Evolutionary conservation across 2,888 invertebrate genomes (phyloP), one percentile per base, ranked within the genome.

Genomic region (Cephus sareptanus): DNA sequence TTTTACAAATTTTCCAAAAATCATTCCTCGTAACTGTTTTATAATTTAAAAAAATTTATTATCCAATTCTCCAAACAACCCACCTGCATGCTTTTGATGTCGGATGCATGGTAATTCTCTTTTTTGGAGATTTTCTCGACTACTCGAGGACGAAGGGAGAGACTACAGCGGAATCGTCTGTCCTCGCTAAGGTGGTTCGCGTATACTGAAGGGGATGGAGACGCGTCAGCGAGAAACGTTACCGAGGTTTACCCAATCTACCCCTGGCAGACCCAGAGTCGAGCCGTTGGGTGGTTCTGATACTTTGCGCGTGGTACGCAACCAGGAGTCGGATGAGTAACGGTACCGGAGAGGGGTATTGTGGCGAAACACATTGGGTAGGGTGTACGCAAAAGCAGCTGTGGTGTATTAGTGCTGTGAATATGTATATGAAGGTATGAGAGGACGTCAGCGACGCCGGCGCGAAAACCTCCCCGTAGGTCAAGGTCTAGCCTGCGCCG

Each of bases 201-300:
- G 84, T 83, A 83, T 81, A 85, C 86, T 86, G 84, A 37, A 75
- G 30, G 69, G 30, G 69, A 77, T 40, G 37, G 77, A 84, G 78
- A 80, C 81, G 80, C 80, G 81, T 80, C 77, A 81, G 77, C 75
- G 68, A 76, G 35, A 31, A 40, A 9, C 31, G 69, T 69, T 33
- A 37, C 34, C 23, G 73, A 76, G 77, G 79, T 81, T 85, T 86
- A 92, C 92, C 90, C 92, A 94, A 78, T 93, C 87, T 81, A 94
- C 85, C 69, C 94, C 94, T 85, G 94, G 90, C 76, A 94, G 94
- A 88, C 93, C 93, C 86, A 93, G 92, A 77, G 93, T 93, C 78
- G 92, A 56, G 56, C 9, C 15, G 56, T 23, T 56, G 23, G 23
- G 15, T 56, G 23, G 56, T 56, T 56, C 56, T 56, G 56, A 15